Conservation (phyloP, 2,113 vertebrate species). For the Macroglossus sobrinus region DNA sequence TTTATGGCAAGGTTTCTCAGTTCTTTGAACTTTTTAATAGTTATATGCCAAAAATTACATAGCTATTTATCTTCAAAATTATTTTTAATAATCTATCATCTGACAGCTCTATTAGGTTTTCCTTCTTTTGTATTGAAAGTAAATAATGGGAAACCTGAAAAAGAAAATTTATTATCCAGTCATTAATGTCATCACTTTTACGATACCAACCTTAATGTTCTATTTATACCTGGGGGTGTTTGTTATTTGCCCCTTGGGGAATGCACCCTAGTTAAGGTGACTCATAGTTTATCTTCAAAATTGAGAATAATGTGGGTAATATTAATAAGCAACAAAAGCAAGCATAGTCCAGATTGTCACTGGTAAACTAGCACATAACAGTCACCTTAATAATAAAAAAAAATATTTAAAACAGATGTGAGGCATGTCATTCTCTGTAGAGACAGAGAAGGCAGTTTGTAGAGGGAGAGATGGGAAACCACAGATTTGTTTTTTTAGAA, state of each 20-base stretch:
- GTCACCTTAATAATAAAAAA: neutral
- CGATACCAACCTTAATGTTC: neutral
- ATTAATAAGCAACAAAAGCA: neutral
- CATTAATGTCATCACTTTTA: neutral
- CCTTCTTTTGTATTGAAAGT: neutral
- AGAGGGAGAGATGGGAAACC: neutral
- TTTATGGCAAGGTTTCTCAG: neutral
- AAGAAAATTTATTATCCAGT: neutral
- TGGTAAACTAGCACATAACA: neutral
- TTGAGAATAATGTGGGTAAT: neutral
- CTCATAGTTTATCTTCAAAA: neutral
- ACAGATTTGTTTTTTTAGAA: neutral
- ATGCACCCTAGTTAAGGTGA: neutral
- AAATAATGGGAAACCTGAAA: constrained; percentile 19
- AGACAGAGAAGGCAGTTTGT: neutral
- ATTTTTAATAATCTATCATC: constrained; percentile 22
- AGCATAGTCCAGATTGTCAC: neutral
- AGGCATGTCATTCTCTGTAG: neutral
- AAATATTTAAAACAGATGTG: neutral
- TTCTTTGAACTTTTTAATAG: neutral
- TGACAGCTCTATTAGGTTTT: constrained; percentile 21
- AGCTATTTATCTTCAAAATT: constrained; percentile 28
- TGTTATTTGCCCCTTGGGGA: neutral
- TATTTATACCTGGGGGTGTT: neutral
- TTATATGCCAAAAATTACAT: neutral